Conservation (phyloP, 92 coral and sea anemone genomes). For the Isaurus tuberculatus region DNA sequence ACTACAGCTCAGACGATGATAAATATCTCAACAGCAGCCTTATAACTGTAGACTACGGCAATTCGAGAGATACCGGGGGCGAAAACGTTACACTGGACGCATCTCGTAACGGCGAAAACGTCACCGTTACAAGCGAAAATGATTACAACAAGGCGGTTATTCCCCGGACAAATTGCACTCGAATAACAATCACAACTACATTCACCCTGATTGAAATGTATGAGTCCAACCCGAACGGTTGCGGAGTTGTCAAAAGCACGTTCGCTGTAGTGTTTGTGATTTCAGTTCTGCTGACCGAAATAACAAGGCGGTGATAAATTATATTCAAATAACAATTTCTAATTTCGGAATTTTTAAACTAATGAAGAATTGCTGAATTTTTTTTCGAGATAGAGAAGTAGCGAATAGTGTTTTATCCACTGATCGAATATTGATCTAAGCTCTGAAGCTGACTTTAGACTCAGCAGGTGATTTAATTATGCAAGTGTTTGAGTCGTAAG, state of each 20-base stretch:
- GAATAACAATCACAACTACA: background rate
- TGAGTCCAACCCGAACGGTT: conserved; percentile 31
- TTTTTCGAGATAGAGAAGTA: background rate
- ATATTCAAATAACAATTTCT: too few relatives aligned
- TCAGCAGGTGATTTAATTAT: too few relatives aligned
- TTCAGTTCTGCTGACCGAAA: background rate
- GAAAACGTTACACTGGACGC: conserved; percentile 16
- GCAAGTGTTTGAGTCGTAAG: too few relatives aligned
- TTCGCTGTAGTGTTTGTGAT: background rate
- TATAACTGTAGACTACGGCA: conserved; percentile 8
- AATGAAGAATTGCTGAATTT: too few relatives aligned
- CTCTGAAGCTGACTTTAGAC: too few relatives aligned
- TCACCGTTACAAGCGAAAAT: conserved; percentile 15
- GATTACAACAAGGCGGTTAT: conserved; percentile 16
- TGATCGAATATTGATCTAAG: too few relatives aligned
- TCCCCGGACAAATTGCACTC: conserved; percentile 23
- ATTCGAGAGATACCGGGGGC: background rate
- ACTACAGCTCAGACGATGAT: conserved; percentile 1
- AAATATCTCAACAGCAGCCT: background rate
- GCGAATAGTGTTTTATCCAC: too few relatives aligned
- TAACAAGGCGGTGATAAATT: conserved; percentile 3
- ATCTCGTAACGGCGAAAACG: conserved; percentile 14
- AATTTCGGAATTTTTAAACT: too few relatives aligned
- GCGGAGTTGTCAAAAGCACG: conserved; percentile 1
- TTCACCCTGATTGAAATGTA: conserved; percentile 24